Evolutionary conservation across 2,888 invertebrate species (phyloP).

Genomic region (Lasioglossum oenotherae): DNA sequence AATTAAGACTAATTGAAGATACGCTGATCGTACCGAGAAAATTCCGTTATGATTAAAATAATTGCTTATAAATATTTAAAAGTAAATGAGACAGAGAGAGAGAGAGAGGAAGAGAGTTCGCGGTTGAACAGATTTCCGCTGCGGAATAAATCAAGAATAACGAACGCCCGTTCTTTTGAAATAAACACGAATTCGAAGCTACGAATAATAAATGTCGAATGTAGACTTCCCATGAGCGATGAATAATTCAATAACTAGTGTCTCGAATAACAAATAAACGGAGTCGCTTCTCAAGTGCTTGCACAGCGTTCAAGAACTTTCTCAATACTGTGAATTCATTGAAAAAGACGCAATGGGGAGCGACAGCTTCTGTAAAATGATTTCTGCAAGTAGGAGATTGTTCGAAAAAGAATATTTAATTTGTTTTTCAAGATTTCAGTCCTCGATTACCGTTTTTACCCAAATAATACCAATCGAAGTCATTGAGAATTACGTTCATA

Average conservation of each 20-base stretch:
- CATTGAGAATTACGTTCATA: background rate
- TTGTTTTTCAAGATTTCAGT: background rate
- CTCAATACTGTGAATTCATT: background rate
- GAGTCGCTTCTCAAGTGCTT: background rate
- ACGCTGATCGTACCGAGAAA: background rate
- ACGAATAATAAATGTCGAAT: slow-evolving; percentile 19
- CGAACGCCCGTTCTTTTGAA: slow-evolving; percentile 18
- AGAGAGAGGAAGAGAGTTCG: background rate
- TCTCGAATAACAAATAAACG: slow-evolving; percentile 16
- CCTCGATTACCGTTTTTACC: background rate
- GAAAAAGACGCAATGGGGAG: background rate
- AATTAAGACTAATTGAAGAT: slow-evolving; percentile 14
- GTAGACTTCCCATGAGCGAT: background rate
- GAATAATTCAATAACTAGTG: slow-evolving; percentile 6
- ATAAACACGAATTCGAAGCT: background rate
- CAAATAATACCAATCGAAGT: background rate
- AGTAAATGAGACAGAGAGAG: background rate
- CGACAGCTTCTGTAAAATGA: background rate
- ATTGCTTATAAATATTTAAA: slow-evolving; percentile 16
- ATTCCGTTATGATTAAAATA: background rate
- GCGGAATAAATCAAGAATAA: slow-evolving; percentile 17
- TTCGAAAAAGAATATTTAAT: background rate
- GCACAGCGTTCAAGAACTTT: background rate
- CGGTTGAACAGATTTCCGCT: background rate
- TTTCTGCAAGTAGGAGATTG: background rate